A percentile compares a stretch with the other conserved stretches of the same genome.
phyloP scores from a whole-genome alignment of 2,113 vertebrate species.

The Canis aureus region DNA sequence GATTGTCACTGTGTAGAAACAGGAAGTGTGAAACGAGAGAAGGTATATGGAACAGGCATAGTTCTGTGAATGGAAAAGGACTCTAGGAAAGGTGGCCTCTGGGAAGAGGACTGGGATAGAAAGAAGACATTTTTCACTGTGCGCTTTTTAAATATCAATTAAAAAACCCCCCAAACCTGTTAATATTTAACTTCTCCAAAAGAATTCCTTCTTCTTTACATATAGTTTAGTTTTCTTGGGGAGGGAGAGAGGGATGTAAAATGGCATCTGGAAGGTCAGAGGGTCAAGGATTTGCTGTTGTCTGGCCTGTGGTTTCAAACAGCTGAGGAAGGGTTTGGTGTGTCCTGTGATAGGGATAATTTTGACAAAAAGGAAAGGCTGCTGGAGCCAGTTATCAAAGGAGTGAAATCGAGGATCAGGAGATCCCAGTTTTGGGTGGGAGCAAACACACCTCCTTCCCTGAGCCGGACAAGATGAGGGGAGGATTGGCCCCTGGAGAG shows the following conservation, averaged over 20 bases:
- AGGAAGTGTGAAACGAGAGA: background rate
- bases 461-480: background rate
- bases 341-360: background rate
- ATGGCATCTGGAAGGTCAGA: background rate
- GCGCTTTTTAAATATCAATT: background rate
- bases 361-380: background rate
- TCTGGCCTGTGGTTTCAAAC: background rate
- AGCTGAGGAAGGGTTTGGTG: background rate
- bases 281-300: background rate
- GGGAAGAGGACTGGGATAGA: background rate
- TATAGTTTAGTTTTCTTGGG: background rate
- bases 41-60: background rate
- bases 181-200: background rate
- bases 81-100: background rate
- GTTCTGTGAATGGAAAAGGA: background rate
- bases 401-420: background rate
- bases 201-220: constrained; percentile 14
- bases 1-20: background rate
- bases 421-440: background rate
- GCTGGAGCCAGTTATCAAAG: background rate
- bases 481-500: background rate
- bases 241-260: background rate
- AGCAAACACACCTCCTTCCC: background rate
- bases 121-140: background rate
- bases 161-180: background rate